Conservation (phyloP, 2,113 vertebrate species). For the Carollia perspicillata region DNA sequence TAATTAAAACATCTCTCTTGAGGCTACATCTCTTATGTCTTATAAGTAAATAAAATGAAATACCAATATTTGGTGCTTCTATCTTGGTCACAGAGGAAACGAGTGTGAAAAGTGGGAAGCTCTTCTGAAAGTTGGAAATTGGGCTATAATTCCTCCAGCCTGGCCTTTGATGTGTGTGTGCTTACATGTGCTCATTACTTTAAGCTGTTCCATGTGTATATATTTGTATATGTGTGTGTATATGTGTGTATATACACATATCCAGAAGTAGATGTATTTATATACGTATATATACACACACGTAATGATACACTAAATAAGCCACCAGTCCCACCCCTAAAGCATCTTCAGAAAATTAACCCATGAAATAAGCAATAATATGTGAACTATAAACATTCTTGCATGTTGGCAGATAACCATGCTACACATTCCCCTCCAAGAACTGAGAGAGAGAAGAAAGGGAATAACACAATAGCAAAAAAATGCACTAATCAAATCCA, state of each 20-base stretch:
- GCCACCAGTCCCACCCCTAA: conserved; percentile 45
- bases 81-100: not conserved
- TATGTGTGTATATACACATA: conserved; percentile 13
- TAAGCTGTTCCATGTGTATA: conserved; percentile 65
- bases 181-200: conserved; percentile 52
- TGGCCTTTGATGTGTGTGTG: conserved; percentile 56
- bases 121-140: conserved; percentile 30
- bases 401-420: conserved; percentile 44
- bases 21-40: not conserved
- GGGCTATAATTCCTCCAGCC: not conserved
- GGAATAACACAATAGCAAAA: conserved; percentile 47
- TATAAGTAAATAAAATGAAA: not conserved
- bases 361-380: conserved; percentile 52
- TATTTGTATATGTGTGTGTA: not conserved
- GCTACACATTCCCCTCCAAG: conserved; percentile 38
- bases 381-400: conserved; percentile 53
- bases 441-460: conserved; percentile 52
- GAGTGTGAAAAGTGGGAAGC: not conserved
- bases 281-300: conserved; percentile 27
- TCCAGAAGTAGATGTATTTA: conserved; percentile 53
- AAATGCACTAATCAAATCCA: conserved; percentile 64
- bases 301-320: conserved; percentile 26
- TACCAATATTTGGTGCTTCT: not conserved
- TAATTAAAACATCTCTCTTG: not conserved
- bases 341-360: conserved; percentile 62